Conservation (phyloP, 2,113 vertebrate species). For the cattle (Bos taurus) region DNA sequence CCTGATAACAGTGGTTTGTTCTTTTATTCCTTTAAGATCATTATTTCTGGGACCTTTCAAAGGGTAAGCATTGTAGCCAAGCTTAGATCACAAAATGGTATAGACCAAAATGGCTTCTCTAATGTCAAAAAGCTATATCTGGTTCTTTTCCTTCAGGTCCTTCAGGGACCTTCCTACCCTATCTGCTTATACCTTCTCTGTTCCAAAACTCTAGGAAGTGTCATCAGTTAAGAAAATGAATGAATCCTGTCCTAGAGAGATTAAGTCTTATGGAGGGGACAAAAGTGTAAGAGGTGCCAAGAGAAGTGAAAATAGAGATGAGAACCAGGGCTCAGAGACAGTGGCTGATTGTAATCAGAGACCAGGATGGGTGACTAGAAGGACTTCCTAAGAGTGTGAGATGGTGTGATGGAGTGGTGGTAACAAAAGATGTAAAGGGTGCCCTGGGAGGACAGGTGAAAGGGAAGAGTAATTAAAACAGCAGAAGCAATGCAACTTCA, state of each 20-base stretch:
- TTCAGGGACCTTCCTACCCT: neutral
- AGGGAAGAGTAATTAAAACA: neutral
- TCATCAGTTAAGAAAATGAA: neutral
- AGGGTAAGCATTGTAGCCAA: neutral
- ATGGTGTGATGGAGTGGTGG: neutral
- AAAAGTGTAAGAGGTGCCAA: neutral
- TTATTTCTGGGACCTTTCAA: neutral
- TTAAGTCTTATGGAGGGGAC: neutral
- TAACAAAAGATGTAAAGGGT: neutral
- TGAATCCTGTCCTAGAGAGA: neutral
- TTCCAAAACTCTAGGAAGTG: neutral
- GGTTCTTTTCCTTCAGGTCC: neutral
- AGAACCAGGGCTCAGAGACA: neutral
- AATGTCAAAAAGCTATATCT: neutral
- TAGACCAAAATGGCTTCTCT: neutral
- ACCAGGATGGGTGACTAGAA: neutral
- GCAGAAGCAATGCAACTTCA: neutral
- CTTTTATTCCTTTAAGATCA: neutral
- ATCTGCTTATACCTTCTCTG: neutral
- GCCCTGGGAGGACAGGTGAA: neutral
- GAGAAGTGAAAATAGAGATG: neutral
- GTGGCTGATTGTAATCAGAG: neutral
- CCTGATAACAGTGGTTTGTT: neutral
- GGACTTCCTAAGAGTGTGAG: neutral
- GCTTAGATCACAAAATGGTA: neutral